Percentiles rank a stretch among this genome's conserved stretches.
These are phyloP conservation scores for Pristionchus japonicus DNA, from an alignment of 2,888 invertebrate species.

Conservation along the genomic window DNA sequence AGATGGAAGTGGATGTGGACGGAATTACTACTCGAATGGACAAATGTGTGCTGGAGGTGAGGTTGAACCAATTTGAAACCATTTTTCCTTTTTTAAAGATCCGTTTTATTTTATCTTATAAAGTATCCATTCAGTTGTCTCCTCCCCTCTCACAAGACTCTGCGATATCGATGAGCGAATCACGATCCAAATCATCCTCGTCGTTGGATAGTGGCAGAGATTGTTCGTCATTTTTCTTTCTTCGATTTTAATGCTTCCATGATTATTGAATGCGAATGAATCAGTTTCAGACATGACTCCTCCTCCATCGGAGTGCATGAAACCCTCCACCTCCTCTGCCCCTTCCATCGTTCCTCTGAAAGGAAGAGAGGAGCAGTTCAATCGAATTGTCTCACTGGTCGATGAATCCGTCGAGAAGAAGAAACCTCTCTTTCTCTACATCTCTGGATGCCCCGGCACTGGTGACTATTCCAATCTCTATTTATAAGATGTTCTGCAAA, in stretches of 20 bases:
- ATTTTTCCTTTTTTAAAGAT: not conserved
- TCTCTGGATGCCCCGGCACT: conserved; percentile 97
- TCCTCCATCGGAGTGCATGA: not conserved
- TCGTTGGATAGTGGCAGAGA: not conserved
- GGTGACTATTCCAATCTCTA: conserved; percentile 95
- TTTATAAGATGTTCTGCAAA: too few relatives aligned
- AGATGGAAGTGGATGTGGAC: not conserved
- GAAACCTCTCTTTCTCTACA: conserved; percentile 87
- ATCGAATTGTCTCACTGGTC: conserved; percentile 83
- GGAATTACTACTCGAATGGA: not conserved
- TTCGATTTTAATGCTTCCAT: not conserved
- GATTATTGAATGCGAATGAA: not conserved
- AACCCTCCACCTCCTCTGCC: not conserved
- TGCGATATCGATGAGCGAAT: not conserved
- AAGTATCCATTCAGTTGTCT: not conserved
- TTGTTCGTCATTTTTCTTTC: not conserved
- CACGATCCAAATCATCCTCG: not conserved
- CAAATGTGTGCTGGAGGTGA: not conserved
- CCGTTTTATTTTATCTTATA: not conserved
- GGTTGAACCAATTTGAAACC: not conserved
- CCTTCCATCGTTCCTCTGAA: conserved; percentile 60
- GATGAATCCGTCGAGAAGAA: conserved; percentile 81
- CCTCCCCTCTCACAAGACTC: not conserved
- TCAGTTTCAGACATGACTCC: not conserved
- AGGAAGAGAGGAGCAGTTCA: conserved; percentile 87